A percentile compares a stretch with the other conserved stretches of the same genome.
These are phyloP conservation scores for Actinopyga echinites DNA, from an alignment of 53 echinoderm and acorn worm species.

Conservation along the genomic window DNA sequence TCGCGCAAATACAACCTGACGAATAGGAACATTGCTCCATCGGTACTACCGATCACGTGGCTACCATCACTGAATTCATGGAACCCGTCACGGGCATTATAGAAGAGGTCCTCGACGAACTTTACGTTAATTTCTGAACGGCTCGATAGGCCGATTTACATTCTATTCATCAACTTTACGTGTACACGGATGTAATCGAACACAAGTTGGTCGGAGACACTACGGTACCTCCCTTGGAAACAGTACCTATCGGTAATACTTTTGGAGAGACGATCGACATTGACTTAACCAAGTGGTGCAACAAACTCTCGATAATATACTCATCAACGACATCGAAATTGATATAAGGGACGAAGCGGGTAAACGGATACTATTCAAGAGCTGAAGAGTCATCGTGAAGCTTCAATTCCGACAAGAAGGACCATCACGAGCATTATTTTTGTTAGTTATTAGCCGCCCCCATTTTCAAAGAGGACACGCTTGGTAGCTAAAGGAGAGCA, in stretches of 20 bases:
- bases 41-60: not conserved
- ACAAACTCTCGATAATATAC: slow-evolving; percentile 51
- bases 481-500: slow-evolving; percentile 54
- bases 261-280: slow-evolving; percentile 31
- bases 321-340: slow-evolving; percentile 53
- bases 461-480: slow-evolving; percentile 34
- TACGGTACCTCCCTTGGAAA: slow-evolving; percentile 56
- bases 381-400: slow-evolving; percentile 47
- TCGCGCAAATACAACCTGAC: not conserved
- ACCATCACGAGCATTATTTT: not conserved
- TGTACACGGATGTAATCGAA: not conserved
- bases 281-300: slow-evolving; percentile 54
- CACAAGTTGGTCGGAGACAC: slow-evolving; percentile 69
- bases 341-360: slow-evolving; percentile 67
- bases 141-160: not conserved
- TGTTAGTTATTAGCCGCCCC: not conserved
- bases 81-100: not conserved
- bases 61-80: not conserved
- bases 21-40: not conserved
- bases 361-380: not conserved
- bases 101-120: too few species aligned
- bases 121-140: not conserved
- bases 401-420: slow-evolving; percentile 66
- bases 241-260: slow-evolving; percentile 23
- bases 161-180: not conserved